Evolutionary conservation across 2,113 vertebrate species (phyloP), one percentile per base, ranked within the genome.

Genomic region (Noctilio leporinus): DNA sequence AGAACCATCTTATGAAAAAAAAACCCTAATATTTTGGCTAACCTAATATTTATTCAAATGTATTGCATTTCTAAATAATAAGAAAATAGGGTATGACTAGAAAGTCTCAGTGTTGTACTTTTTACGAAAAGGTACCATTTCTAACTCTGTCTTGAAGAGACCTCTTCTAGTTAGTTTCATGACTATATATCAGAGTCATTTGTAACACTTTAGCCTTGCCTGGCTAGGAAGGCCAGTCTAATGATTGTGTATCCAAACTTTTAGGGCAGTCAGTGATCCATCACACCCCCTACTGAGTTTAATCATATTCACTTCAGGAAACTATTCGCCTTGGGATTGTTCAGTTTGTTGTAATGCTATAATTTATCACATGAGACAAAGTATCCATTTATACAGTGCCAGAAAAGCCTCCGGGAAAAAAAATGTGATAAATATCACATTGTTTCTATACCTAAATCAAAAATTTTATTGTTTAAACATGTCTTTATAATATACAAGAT

Each of bases 321-420:
- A 75, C 51, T 86, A 82, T 92, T 95, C 82, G 72, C 95, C 93
- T 94, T 90, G 80, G 26, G 85, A 96, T 70, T 47, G 5, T 75
- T 86, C 3, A 15, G 51, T 14, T 82, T 92, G 51, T 84, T 90
- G 28, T 38, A 67, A 15, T 91, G 35, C 57, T 96, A 76, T 35
- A 83, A 89, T 84, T 89, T 96, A 93, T 97, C 81, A 94, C 40
- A 64, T 12, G 19, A 33, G 28, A 80, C 64, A 96, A 88, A 80
- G 3, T 85, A 87, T 55, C 33, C 70, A 90, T 97, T 95, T 96
- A 53, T 76, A 64, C 35, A 91, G 72, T 86, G 53, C 81, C 89
- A 93, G 43, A 64, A 97, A 95, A 62, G 38, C 59, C 76, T 94
- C 40, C 20, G 77, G 69, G 8, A 15, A 57, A 62, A 73, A 51